phyloP scores from a whole-genome alignment of 2,888 invertebrate species.

The Hedychridium roseum region DNA sequence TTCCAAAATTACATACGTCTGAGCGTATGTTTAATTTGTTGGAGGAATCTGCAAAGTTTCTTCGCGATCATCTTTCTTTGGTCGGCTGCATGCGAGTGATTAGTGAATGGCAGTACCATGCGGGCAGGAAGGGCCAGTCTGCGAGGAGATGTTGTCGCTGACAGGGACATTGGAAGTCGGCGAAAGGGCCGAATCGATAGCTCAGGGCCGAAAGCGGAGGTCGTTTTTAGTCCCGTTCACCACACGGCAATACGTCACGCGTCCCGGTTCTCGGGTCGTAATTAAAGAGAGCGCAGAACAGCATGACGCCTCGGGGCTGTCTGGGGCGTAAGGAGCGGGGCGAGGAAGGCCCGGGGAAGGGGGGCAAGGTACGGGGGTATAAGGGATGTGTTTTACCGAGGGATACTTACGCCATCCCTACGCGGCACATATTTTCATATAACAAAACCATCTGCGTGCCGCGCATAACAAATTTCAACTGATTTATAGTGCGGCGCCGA shows the following conservation, averaged over 20 bases:
- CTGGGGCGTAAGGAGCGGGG: slow-evolving; percentile 43
- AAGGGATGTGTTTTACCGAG: slow-evolving; percentile 63
- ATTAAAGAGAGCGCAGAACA: slow-evolving; percentile 62
- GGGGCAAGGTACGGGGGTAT: slow-evolving; percentile 44
- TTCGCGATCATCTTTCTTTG: too few relatives aligned
- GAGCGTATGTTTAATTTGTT: too few relatives aligned
- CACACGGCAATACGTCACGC: slow-evolving; percentile 53
- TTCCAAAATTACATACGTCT: too few relatives aligned
- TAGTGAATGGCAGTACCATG: too few relatives aligned
- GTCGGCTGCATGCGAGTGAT: too few relatives aligned
- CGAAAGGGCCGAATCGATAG: too few relatives aligned
- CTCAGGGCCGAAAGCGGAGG: slow-evolving; percentile 21
- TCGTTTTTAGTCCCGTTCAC: slow-evolving; percentile 40
- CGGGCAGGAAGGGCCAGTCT: too few relatives aligned
- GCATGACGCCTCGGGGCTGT: slow-evolving; percentile 58
- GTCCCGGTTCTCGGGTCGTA: slow-evolving; percentile 54
- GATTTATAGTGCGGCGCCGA: slow-evolving; percentile 59
- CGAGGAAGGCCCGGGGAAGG: slow-evolving; percentile 34
- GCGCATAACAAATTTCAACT: slow-evolving; percentile 64
- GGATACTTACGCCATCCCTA: slow-evolving; percentile 62
- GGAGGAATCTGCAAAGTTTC: too few relatives aligned
- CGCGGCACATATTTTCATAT: slow-evolving; percentile 65
- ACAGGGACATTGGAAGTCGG: too few relatives aligned
- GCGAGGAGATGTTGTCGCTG: too few relatives aligned
- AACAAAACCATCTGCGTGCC: slow-evolving; percentile 65